A percentile compares a stretch with the other conserved stretches of the same genome.
Conservation (phyloP, 2,113 vertebrate genomes). For the Tympanuchus pallidicinctus region DNA sequence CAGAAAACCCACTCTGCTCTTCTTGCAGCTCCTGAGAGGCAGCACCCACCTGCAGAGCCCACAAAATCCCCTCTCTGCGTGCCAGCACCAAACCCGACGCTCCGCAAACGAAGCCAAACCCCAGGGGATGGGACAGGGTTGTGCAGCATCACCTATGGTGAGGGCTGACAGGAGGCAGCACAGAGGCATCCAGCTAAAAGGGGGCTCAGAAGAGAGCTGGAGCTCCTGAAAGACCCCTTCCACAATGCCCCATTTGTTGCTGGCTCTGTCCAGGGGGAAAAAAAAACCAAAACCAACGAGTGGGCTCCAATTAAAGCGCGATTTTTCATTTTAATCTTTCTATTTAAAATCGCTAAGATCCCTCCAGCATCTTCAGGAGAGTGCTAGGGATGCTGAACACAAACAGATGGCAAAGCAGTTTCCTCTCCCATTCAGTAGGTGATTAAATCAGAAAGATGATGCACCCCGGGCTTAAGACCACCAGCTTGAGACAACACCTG, state of each 20-base stretch:
- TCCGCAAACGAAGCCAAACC: background rate
- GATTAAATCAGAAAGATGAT: background rate
- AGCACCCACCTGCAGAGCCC: background rate
- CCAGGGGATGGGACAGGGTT: background rate
- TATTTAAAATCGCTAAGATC: accelerated
- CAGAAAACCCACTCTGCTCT: accelerated
- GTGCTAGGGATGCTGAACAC: accelerated
- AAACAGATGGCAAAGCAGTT: accelerated
- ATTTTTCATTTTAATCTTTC: background rate
- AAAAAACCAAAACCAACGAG: background rate
- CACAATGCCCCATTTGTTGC: background rate
- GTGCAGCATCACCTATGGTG: accelerated
- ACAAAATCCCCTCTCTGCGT: background rate
- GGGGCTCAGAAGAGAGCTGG: background rate
- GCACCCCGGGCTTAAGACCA: background rate
- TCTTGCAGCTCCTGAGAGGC: background rate
- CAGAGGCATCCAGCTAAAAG: background rate
- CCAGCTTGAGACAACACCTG: background rate
- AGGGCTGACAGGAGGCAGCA: background rate
- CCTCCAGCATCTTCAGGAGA: background rate
- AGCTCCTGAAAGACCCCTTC: accelerated
- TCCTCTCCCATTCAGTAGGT: background rate
- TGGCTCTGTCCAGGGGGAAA: background rate
- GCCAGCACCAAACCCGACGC: background rate
- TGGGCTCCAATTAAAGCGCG: accelerated